Conservation (phyloP, 2,113 vertebrate species). For the Picathartes gymnocephalus region DNA sequence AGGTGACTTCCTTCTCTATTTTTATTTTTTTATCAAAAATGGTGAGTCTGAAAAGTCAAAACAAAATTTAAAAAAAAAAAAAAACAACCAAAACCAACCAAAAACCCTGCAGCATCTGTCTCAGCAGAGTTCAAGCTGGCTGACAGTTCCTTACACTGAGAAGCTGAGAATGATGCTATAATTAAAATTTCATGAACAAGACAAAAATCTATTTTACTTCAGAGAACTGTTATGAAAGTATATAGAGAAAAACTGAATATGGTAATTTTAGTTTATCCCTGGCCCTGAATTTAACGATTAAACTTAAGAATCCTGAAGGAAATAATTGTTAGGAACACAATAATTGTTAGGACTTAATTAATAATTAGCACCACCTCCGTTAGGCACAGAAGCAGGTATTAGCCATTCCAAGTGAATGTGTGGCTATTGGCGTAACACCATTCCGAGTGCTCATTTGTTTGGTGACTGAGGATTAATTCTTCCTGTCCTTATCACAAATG, state of each 20-base stretch:
- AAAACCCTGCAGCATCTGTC: constrained; percentile 52
- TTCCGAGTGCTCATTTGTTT: background rate
- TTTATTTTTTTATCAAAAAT: constrained; percentile 52
- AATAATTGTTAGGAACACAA: constrained; percentile 31
- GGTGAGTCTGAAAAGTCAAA: constrained; percentile 49
- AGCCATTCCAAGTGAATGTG: background rate
- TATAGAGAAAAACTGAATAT: background rate
- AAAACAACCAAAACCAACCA: background rate
- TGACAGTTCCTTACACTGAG: constrained; percentile 54
- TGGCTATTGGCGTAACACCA: background rate
- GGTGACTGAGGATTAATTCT: constrained; percentile 8
- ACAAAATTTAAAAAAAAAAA: background rate
- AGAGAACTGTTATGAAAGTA: constrained; percentile 17
- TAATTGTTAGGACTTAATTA: constrained; percentile 41
- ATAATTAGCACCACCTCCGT: constrained; percentile 7
- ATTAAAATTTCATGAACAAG: constrained; percentile 58
- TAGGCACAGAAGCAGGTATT: background rate
- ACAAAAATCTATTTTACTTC: constrained; percentile 53
- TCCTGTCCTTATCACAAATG: constrained; percentile 11
- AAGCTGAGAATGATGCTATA: constrained; percentile 53
- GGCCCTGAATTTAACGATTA: constrained; percentile 6
- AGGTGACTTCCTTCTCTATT: constrained; percentile 49
- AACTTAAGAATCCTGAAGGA: constrained; percentile 5
- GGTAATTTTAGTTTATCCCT: constrained; percentile 8
- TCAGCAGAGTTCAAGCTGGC: constrained; percentile 58